phyloP scores from a whole-genome alignment of 2,888 invertebrate species.

The Omphaloscelis lunosa region DNA sequence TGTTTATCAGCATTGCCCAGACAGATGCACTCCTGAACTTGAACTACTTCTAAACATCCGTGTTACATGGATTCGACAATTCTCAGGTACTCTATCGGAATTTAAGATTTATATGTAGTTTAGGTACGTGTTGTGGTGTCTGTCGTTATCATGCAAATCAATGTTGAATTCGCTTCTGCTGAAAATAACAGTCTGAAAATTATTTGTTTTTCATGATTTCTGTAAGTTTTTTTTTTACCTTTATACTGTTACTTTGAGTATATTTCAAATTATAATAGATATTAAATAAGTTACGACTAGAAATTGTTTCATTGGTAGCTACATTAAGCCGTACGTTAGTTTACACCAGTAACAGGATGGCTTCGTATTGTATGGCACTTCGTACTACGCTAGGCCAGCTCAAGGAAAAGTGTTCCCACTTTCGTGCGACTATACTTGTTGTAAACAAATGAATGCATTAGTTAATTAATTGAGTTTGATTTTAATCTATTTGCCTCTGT shows the following conservation, averaged over 20 bases:
- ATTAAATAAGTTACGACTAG: neutral
- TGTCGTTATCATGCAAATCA: neutral
- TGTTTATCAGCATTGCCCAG: neutral
- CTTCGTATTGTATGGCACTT: neutral
- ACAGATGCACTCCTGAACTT: slow-evolving; percentile 1
- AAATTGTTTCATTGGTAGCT: neutral
- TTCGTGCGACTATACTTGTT: neutral
- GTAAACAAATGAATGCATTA: neutral
- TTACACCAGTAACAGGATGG: neutral
- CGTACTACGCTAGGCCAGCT: neutral
- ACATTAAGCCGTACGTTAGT: neutral
- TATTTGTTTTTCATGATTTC: neutral
- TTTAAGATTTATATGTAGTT: neutral
- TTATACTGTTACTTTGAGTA: no score
- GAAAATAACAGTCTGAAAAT: neutral
- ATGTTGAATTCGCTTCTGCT: neutral
- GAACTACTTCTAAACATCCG: neutral
- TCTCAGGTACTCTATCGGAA: neutral
- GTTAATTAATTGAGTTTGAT: neutral
- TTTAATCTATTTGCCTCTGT: neutral
- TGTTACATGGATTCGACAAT: neutral
- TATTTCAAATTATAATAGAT: neutral
- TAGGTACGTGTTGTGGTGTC: neutral
- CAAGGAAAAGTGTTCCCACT: neutral
- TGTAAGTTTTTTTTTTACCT: no score